Evolutionary conservation across 1,140 invertebrate genomes (phyloP), one percentile per base, ranked within the genome.

Genomic region (Leptinotarsa lineolata): DNA sequence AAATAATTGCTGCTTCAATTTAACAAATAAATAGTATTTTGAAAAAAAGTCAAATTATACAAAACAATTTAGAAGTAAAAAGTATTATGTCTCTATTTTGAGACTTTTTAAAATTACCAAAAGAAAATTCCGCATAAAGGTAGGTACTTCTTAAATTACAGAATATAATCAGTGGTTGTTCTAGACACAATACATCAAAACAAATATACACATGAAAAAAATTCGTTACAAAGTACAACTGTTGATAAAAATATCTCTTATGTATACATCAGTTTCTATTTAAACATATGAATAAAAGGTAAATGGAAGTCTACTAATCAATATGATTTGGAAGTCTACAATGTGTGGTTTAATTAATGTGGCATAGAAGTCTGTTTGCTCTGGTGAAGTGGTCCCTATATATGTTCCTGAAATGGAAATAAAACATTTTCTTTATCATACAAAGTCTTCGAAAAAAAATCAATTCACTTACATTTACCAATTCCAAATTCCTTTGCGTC

Each of bases 401-500:
- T 22, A 22, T 59, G 12, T 58, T 59, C 22, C 68, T 69, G 68
- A 69, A 69, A 69, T 22, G 20, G 4, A 20, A 63, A 63, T 16
- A 63, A 63, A 63, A 63, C n/a, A 54, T 54, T 54, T 39, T 11
- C 8, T 39, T 39, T 8, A 39, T 39, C 30, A 39, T 39, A 39
- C 2, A 8, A 39, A 11, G 3, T 11, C 8, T 39, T 39, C 2
- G 8, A 39, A 39, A 39, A 3, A 22, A 22, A 22, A 39, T 39
- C 11, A 54, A 54, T 54, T 16, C 12, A 54, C 72, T 76, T 77
- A 75, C 77, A 82, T 71, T 77, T 79, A 48, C 80, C 78, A n/a
- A 81, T 73, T 48, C 92, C 93, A 86, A 96, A 96, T 85, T 97
- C 95, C 76, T 91, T 91, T n/a, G 94, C 94, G 86, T 98, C 96